A percentile compares a stretch with the other conserved stretches of the same genome.
Conservation (phyloP, 2,888 invertebrate genomes). For the Nymphalis c-album region DNA sequence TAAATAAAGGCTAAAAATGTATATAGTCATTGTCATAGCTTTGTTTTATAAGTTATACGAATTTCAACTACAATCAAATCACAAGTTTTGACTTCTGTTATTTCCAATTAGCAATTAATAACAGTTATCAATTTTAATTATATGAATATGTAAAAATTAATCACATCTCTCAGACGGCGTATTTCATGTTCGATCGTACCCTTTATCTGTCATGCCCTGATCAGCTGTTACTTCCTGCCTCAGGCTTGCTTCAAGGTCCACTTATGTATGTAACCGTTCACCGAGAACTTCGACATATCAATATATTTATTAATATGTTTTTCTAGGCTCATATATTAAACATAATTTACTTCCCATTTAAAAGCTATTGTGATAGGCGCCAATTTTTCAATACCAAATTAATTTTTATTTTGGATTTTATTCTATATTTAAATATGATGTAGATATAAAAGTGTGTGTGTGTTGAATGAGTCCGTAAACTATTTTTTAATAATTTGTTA, state of each 20-base stretch:
- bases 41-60: too few species aligned
- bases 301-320: neutral
- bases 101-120: neutral
- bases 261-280: neutral
- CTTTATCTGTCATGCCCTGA: slow-evolving; percentile 1
- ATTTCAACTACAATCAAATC: neutral
- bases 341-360: neutral
- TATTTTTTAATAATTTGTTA: too few species aligned
- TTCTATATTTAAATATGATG: too few species aligned
- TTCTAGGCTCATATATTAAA: neutral
- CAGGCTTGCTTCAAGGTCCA: slow-evolving; percentile 3
- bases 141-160: neutral
- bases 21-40: too few species aligned
- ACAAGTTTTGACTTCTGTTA: neutral
- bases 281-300: neutral
- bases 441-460: too few species aligned
- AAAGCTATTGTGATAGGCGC: too few species aligned
- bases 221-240: slow-evolving; percentile 8
- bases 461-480: too few species aligned
- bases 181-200: neutral
- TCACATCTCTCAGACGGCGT: neutral
- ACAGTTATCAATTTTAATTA: neutral
- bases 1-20: too few species aligned
- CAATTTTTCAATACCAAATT: too few species aligned
- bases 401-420: too few species aligned